Evolutionary conservation across 2,888 invertebrate species (phyloP), one percentile per base, ranked within the genome.

Genomic region (Oligia strigilis): DNA sequence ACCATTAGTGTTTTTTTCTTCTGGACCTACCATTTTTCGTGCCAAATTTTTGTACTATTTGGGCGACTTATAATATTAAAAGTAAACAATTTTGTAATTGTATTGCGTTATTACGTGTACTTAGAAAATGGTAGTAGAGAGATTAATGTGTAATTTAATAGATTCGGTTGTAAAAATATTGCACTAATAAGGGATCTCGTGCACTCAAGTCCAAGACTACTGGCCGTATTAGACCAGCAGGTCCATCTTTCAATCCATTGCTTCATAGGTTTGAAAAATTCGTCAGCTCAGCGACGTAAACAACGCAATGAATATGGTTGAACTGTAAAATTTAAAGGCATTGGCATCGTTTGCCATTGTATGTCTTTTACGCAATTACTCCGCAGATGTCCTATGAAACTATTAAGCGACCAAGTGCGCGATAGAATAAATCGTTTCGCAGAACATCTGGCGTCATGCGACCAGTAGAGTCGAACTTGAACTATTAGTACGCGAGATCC

Each of bases 31-130:
- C 23, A 73, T 73, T 70, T 83, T 79, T 75, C 40, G 86, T 86
- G 86, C 86, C 86, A 86, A 86, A 82, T 77, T 85, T 78, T 64
- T 64, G 60, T 75, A 52, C 43, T 75, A 62, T 78, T 72, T 75
- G 60, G 49, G 60, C 77, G 23, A 60, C 46, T 75, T 40, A 4
- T 19, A 55, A 70, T 70, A 60, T 60, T 60, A 29, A 43, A 36
- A 29, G 14, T 58, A 65, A 72, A n/a, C 29, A 72, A 80, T 73
- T 52, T 55, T 62, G 52, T 46, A 80, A 64, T 55, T 55, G 36
- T 43, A 58, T 36, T 72, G 52, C 64, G 76, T 55, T 66, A 60
- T 43, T 74, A 40, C 52, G 17, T 77, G 58, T 74, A 72, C 19
- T 69, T 72, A 72, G 23, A 67, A 75, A 69, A 49, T 72, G 52